Percentiles rank a stretch among this genome's conserved stretches.
These are phyloP conservation scores for Thecophora atra DNA, from an alignment of 2,888 invertebrate genomes.

Conservation along the genomic window DNA sequence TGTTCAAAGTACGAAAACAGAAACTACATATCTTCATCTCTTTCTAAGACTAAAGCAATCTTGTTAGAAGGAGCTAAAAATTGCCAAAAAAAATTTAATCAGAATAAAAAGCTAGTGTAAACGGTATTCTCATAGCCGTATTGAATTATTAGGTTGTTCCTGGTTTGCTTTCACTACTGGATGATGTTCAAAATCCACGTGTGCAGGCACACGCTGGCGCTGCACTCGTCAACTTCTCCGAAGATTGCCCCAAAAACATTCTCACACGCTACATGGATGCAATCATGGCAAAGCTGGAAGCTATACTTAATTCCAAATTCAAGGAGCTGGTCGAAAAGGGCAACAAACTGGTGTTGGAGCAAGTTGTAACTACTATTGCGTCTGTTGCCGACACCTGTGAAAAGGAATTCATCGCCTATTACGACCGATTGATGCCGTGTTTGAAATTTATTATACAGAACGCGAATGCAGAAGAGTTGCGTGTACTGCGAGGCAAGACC, in stretches of 20 bases:
- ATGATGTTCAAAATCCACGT: slow-evolving; percentile 90
- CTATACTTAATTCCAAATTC: slow-evolving; percentile 89
- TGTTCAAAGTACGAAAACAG: too few relatives aligned
- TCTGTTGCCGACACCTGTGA: slow-evolving; percentile 98
- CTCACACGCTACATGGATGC: slow-evolving; percentile 89
- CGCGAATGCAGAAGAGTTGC: slow-evolving; percentile 86
- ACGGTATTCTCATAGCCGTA: neutral
- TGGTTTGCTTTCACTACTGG: slow-evolving; percentile 85
- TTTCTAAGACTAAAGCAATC: too few relatives aligned
- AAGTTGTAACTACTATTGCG: slow-evolving; percentile 96
- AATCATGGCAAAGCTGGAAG: slow-evolving; percentile 90
- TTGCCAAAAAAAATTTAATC: too few relatives aligned
- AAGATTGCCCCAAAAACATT: slow-evolving; percentile 97
- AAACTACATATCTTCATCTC: too few relatives aligned
- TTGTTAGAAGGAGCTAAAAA: too few relatives aligned
- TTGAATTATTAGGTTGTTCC: slow-evolving; percentile 76
- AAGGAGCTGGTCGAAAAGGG: slow-evolving; percentile 94
- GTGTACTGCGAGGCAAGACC: slow-evolving; percentile 94
- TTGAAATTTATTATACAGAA: slow-evolving; percentile 97
- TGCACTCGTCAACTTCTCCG: slow-evolving; percentile 98
- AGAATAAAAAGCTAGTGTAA: neutral
- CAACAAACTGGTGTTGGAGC: slow-evolving; percentile 95
- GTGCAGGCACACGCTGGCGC: slow-evolving; percentile 89
- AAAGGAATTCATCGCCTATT: slow-evolving; percentile 93
- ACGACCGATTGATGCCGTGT: slow-evolving; percentile 92